These are phyloP conservation scores for Petrocephalus microphthalmus DNA, from an alignment of 2,113 vertebrate genomes.

Conservation along the genomic window DNA sequence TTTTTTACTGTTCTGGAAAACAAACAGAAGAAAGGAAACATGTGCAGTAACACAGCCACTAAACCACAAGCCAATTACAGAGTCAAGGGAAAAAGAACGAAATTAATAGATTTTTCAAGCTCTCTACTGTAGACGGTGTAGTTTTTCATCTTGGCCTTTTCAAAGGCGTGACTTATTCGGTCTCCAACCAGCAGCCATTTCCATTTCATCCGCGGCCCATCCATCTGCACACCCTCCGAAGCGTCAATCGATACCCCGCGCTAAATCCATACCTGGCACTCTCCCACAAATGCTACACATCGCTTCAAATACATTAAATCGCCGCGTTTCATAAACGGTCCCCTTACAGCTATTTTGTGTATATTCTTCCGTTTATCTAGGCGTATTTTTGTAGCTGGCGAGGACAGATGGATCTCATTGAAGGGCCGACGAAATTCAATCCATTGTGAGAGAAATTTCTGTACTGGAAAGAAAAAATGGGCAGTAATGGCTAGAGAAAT, in stretches of 20 bases:
- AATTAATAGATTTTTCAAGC: conserved; percentile 31
- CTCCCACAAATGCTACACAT: conserved; percentile 34
- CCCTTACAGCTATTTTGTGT: background rate
- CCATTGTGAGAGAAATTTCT: background rate
- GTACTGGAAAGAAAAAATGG: background rate
- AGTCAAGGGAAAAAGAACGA: conserved; percentile 16
- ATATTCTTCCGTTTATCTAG: conserved; percentile 2
- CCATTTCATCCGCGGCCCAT: conserved; percentile 28
- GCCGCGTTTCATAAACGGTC: conserved; percentile 27
- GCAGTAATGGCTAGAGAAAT: background rate
- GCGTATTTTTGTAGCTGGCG: background rate
- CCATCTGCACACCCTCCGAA: conserved; percentile 27
- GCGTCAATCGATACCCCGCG: conserved; percentile 30
- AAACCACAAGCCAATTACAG: conserved; percentile 3
- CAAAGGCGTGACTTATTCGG: conserved; percentile 27
- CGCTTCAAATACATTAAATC: conserved; percentile 37
- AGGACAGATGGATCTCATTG: background rate
- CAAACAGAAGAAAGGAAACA: background rate
- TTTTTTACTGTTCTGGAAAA: background rate
- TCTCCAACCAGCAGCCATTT: conserved; percentile 26
- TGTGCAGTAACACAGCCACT: background rate
- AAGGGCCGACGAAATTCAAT: background rate
- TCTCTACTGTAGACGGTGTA: conserved; percentile 23
- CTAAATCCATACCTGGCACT: conserved; percentile 36
- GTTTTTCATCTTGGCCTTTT: conserved; percentile 31